A percentile compares a stretch with the other conserved stretches of the same genome.
Evolutionary conservation across 2,113 vertebrate species (phyloP).

Genomic region (Labrus mixtus): DNA sequence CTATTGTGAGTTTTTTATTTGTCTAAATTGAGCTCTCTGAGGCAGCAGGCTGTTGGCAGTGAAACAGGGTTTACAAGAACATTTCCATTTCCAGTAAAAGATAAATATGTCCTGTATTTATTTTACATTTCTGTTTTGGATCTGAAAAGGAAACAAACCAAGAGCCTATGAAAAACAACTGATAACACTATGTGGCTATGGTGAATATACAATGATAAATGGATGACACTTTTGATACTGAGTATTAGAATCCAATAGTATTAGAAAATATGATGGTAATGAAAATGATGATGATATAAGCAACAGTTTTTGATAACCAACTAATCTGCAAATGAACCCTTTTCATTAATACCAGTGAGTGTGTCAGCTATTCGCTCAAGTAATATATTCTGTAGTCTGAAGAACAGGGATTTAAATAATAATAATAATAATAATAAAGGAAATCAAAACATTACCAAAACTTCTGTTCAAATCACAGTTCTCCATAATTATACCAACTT

Average conservation of each 20-base stretch:
- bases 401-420: no score
- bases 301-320: no score
- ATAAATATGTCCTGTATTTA: slow-evolving; percentile 49
- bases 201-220: background rate
- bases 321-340: no score
- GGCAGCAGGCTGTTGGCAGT: slow-evolving; percentile 41
- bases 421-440: no score
- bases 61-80: slow-evolving; percentile 56
- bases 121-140: slow-evolving; percentile 50
- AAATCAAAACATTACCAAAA: no score
- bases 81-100: slow-evolving; percentile 49
- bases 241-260: background rate
- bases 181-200: background rate
- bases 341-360: no score
- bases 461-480: no score
- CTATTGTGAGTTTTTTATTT: slow-evolving; percentile 58
- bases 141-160: background rate
- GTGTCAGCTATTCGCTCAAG: no score
- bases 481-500: no score
- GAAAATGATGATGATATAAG: no score
- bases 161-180: background rate
- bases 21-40: slow-evolving; percentile 37
- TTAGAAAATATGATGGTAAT: no score
- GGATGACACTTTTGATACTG: background rate
- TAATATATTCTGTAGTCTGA: no score